phyloP scores from a whole-genome alignment of 2,113 vertebrate genomes.

The Gambusia holbrooki region DNA sequence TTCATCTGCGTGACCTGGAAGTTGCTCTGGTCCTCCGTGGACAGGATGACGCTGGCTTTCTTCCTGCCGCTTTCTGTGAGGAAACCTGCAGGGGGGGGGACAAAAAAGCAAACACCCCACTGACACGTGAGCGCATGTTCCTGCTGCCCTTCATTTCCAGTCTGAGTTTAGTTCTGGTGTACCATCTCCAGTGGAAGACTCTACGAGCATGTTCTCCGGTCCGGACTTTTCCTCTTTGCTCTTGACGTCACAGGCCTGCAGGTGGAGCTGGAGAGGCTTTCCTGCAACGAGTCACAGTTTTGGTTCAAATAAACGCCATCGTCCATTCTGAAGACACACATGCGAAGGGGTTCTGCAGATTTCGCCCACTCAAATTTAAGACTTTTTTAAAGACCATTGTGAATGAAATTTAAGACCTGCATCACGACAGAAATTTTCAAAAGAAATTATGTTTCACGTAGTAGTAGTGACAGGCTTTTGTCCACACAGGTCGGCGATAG shows the following conservation, averaged over 20 bases:
- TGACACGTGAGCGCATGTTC: not conserved
- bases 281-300: conserved; percentile 73
- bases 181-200: conserved; percentile 93
- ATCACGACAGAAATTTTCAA: too few relatives aligned
- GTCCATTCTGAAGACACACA: not conserved
- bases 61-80: conserved; percentile 93
- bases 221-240: conserved; percentile 97
- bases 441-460: too few relatives aligned
- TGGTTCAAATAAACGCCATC: not conserved
- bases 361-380: too few relatives aligned
- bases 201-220: conserved; percentile 92
- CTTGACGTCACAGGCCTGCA: conserved; percentile 96
- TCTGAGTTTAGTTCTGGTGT: conserved; percentile 15
- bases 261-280: conserved; percentile 87
- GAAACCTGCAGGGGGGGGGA: conserved; percentile 82
- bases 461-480: too few relatives aligned
- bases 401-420: too few relatives aligned
- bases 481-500: too few relatives aligned
- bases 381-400: too few relatives aligned
- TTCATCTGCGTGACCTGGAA: conserved; percentile 97
- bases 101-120: conserved; percentile 3
- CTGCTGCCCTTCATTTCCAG: not conserved
- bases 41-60: conserved; percentile 92
- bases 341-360: too few relatives aligned
- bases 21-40: conserved; percentile 88